A percentile compares a stretch with the other conserved stretches of the same genome.
Evolutionary conservation across 1,140 invertebrate species (phyloP).

Genomic region (Drosophila kanapiae): DNA sequence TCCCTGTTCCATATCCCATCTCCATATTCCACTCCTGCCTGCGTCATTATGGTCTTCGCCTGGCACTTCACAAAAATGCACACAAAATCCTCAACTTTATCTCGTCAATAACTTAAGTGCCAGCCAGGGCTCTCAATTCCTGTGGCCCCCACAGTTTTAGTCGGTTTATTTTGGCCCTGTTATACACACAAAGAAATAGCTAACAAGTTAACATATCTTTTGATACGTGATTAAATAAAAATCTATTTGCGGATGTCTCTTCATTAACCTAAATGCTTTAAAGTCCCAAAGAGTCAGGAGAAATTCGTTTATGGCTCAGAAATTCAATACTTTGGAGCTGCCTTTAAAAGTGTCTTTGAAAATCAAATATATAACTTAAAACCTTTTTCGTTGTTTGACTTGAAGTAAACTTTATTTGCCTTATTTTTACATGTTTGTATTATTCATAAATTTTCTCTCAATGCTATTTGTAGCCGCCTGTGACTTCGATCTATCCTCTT

Average conservation of each 20-base stretch:
- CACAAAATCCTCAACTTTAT: conserved; percentile 83
- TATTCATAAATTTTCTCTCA: background rate
- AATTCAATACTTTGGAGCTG: too few relatives aligned
- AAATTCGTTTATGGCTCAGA: too few relatives aligned
- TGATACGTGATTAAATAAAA: background rate
- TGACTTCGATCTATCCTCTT: conserved; percentile 20
- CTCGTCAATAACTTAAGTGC: conserved; percentile 79
- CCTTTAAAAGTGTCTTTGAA: too few relatives aligned
- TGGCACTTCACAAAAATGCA: conserved; percentile 81
- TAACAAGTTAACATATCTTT: too few relatives aligned
- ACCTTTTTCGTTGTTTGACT: too few relatives aligned
- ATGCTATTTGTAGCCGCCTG: conserved; percentile 32
- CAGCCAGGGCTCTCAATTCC: conserved; percentile 34
- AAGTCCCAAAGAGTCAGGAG: background rate
- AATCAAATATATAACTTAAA: too few relatives aligned
- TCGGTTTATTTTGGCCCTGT: conserved; percentile 22
- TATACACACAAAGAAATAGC: conserved; percentile 15
- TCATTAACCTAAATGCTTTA: too few relatives aligned
- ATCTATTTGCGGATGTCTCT: too few relatives aligned
- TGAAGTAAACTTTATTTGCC: too few relatives aligned
- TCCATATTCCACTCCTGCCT: conserved; percentile 33
- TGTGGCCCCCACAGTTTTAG: conserved; percentile 22
- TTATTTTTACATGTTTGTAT: background rate
- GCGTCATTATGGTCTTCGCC: conserved; percentile 73
- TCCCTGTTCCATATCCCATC: conserved; percentile 16